Percentiles rank a stretch among this genome's conserved stretches.
Conservation (phyloP, 1,140 invertebrate genomes). For the Trichogramma pretiosum region DNA sequence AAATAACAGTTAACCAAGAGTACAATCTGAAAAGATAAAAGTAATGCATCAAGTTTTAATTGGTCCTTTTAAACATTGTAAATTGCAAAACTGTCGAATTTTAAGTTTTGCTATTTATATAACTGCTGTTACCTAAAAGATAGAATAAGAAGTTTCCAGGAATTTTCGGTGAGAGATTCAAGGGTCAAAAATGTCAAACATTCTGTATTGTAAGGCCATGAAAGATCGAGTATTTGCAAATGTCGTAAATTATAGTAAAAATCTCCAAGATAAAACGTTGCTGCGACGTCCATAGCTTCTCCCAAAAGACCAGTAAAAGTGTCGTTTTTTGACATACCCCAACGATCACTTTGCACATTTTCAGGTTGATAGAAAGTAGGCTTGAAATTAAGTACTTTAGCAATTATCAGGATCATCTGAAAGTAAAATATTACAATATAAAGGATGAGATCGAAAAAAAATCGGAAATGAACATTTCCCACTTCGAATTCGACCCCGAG, state of each 20-base stretch:
- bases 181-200: constrained; percentile 76
- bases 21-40: constrained; percentile 44
- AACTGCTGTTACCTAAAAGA: constrained; percentile 57
- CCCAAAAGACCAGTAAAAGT: constrained; percentile 60
- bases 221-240: constrained; percentile 61
- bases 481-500: constrained; percentile 58
- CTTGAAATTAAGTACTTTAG: constrained; percentile 61
- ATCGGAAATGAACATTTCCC: constrained; percentile 5
- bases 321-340: constrained; percentile 56
- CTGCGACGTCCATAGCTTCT: constrained; percentile 56
- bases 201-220: constrained; percentile 68
- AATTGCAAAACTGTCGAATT: too few species aligned
- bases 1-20: constrained; percentile 55
- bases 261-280: constrained; percentile 68
- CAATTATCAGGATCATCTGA: constrained; percentile 58
- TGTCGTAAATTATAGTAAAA: constrained; percentile 64
- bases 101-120: too few species aligned
- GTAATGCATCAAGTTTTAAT: too few species aligned
- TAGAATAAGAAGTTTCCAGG: constrained; percentile 71
- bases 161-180: constrained; percentile 66
- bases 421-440: constrained; percentile 19
- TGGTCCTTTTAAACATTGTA: too few species aligned
- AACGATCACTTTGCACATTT: constrained; percentile 51
- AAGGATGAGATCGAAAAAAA: too few species aligned
- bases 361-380: constrained; percentile 54